Evolutionary conservation across 1,140 invertebrate genomes (phyloP).

Genomic region (Pygmarrhopalites habei): DNA sequence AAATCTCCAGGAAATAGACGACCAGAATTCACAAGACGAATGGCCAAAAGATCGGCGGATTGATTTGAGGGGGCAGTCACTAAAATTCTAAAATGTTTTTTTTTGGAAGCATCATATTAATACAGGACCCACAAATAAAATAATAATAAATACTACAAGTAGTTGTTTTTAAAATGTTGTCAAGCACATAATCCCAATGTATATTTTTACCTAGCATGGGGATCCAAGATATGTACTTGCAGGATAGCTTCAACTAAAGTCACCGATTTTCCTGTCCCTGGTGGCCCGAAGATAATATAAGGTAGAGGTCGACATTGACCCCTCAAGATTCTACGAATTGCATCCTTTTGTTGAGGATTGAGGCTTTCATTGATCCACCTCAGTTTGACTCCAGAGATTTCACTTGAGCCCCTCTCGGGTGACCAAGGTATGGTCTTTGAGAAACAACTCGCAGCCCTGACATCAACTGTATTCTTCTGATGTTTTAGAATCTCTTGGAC

Average conservation of each 20-base stretch:
- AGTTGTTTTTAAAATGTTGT: neutral
- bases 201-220: too few species aligned
- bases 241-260: conserved; percentile 79
- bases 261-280: conserved; percentile 86
- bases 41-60: conserved; percentile 69
- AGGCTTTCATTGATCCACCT: conserved; percentile 14
- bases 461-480: too few species aligned
- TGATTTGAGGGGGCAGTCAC: conserved; percentile 81
- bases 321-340: conserved; percentile 65
- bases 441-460: too few species aligned
- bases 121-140: too few species aligned
- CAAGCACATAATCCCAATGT: neutral
- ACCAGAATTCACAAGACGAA: conserved; percentile 56
- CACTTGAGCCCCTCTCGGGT: too few species aligned
- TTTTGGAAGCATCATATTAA: too few species aligned
- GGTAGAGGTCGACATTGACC: conserved; percentile 65
- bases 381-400: too few species aligned
- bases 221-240: conserved; percentile 62
- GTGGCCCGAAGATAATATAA: conserved; percentile 86
- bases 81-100: conserved; percentile 59
- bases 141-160: neutral
- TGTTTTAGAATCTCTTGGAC: too few species aligned
- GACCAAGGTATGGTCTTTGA: too few species aligned
- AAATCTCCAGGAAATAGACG: conserved; percentile 55
- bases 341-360: conserved; percentile 65